phyloP scores from a whole-genome alignment of 2,113 vertebrate species.

The Dasyurus viverrinus region DNA sequence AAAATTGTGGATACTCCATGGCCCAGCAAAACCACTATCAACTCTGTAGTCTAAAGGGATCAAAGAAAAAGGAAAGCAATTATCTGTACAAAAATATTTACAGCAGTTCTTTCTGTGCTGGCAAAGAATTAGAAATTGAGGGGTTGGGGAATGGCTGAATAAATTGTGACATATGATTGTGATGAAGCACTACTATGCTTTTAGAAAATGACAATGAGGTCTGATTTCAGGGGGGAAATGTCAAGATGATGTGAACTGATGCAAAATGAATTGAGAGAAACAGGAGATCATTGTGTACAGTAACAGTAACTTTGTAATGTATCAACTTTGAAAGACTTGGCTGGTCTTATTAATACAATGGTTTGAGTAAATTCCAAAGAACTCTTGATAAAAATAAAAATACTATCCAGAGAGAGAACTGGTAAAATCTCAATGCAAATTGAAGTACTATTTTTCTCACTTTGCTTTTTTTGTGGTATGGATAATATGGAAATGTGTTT shows the following conservation, averaged over 20 bases:
- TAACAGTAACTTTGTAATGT: not conserved
- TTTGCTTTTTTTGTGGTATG: not conserved
- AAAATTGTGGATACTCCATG: not conserved
- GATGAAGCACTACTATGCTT: not conserved
- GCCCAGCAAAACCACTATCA: not conserved
- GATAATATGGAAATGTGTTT: not conserved
- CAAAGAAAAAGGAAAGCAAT: not conserved
- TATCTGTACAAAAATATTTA: not conserved
- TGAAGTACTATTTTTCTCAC: not conserved
- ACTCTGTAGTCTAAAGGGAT: not conserved
- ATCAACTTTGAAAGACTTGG: not conserved
- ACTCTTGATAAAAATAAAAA: not conserved
- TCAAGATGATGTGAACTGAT: not conserved
- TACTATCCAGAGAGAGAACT: not conserved
- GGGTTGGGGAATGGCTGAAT: not conserved
- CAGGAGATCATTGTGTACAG: not conserved
- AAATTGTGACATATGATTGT: not conserved
- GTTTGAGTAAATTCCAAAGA: not conserved
- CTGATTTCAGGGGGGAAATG: not conserved
- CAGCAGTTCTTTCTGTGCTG: not conserved
- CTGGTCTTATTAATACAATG: not conserved
- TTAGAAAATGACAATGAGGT: not conserved
- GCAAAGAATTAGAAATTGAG: not conserved
- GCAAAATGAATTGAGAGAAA: not conserved
- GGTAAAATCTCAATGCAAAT: not conserved